phyloP scores from a whole-genome alignment of 2,113 vertebrate genomes.

The Engraulis encrasicolus region DNA sequence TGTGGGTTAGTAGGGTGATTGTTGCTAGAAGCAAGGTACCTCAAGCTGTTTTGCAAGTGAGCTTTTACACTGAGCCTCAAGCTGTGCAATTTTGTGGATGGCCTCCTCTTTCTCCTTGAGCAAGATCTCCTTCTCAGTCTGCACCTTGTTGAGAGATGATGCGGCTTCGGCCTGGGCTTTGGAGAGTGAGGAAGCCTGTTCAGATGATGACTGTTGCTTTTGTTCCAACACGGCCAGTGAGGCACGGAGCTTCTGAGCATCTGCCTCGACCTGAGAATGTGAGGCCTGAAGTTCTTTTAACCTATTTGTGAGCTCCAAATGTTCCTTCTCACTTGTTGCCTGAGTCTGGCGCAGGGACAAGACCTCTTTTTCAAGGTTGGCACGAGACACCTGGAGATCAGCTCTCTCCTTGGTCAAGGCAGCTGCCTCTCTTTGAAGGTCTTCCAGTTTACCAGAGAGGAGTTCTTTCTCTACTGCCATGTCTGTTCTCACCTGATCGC shows the following conservation, averaged over 20 bases:
- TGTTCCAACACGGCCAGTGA: conserved; percentile 66
- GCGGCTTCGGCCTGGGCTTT: conserved; percentile 70
- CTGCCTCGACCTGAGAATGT: conserved; percentile 60
- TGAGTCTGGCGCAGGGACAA: conserved; percentile 65
- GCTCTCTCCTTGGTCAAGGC: conserved; percentile 73
- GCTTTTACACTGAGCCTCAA: conserved; percentile 81
- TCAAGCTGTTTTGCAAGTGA: conserved; percentile 84
- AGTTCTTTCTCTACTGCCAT: conserved; percentile 67
- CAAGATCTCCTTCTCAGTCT: conserved; percentile 68
- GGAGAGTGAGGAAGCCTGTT: conserved; percentile 50
- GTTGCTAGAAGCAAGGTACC: conserved; percentile 78
- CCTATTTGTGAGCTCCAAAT: conserved; percentile 59
- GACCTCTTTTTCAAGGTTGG: conserved; percentile 68
- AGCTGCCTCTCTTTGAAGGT: conserved; percentile 63
- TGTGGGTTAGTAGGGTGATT: conserved; percentile 64
- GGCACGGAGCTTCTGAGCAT: conserved; percentile 70
- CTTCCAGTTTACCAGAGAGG: conserved; percentile 67
- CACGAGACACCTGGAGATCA: conserved; percentile 65
- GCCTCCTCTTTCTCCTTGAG: conserved; percentile 80
- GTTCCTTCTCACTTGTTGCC: conserved; percentile 65
- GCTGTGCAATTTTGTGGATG: conserved; percentile 78
- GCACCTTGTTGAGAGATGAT: conserved; percentile 72
- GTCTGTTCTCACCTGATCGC: conserved; percentile 67
- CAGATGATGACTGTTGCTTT: conserved; percentile 43
- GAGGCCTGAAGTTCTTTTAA: conserved; percentile 61